Conservation (phyloP, 2,113 vertebrate genomes). For the Lagopus leucura region DNA sequence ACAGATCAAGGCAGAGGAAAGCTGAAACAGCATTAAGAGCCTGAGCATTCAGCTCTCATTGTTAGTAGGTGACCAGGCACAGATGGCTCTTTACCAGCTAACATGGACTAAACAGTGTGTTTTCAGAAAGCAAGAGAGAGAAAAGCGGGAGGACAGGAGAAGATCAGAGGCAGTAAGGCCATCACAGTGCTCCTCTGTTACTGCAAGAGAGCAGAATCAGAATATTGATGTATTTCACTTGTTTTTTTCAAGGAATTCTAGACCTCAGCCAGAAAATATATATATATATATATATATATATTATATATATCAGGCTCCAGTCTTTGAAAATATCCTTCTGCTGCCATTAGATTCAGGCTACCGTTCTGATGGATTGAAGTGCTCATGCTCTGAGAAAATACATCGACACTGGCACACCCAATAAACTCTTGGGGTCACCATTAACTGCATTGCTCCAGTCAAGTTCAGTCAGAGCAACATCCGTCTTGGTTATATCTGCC, state of each 20-base stretch:
- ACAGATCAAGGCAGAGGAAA: not conserved
- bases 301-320: not conserved
- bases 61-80: not conserved
- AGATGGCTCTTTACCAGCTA: not conserved
- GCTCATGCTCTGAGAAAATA: not conserved
- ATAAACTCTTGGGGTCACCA: not conserved
- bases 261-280: not conserved
- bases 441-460: not conserved
- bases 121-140: not conserved
- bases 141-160: not conserved
- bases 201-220: not conserved
- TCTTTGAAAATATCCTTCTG: not conserved
- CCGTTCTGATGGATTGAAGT: not conserved
- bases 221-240: not conserved
- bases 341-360: not conserved
- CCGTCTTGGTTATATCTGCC: constrained; percentile 7
- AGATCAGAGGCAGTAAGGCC: not conserved
- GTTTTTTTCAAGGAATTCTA: not conserved
- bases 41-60: not conserved
- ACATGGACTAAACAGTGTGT: not conserved
- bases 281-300: too few species aligned
- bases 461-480: not conserved
- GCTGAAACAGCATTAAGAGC: not conserved
- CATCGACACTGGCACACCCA: not conserved
- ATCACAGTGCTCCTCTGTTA: not conserved